A percentile compares a stretch with the other conserved stretches of the same genome.
Conservation (phyloP, 2,888 invertebrate species). For the Eupelmus urozonus region DNA sequence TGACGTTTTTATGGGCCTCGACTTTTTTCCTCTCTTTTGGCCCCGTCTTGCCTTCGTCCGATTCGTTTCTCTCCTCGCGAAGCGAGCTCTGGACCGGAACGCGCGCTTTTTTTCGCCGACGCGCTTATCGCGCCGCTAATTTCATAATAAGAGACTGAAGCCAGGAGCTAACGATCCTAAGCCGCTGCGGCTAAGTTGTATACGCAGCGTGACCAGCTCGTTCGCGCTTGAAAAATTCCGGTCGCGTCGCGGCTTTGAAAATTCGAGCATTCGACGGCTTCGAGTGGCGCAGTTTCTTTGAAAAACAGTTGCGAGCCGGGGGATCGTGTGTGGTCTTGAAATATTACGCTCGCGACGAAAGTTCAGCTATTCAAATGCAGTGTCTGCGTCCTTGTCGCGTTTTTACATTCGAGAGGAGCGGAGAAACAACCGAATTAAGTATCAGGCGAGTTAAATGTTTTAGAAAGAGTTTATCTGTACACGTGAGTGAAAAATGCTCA, state of each 20-base stretch:
- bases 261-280: too few species aligned
- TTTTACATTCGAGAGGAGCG: too few species aligned
- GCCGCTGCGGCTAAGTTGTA: background rate
- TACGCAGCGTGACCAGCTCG: background rate
- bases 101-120: conserved; percentile 62
- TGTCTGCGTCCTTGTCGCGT: too few species aligned
- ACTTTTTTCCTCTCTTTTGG: conserved; percentile 33
- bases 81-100: conserved; percentile 15
- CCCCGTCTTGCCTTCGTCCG: background rate
- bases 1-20: conserved; percentile 77
- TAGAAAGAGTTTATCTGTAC: too few species aligned
- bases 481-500: too few species aligned
- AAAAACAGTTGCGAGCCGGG: too few species aligned
- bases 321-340: too few species aligned
- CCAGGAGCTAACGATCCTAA: conserved; percentile 68
- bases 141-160: conserved; percentile 71
- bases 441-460: too few species aligned
- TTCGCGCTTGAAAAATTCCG: background rate
- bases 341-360: too few species aligned
- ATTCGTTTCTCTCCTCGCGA: background rate
- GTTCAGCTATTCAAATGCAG: too few species aligned
- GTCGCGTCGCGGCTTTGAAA: background rate
- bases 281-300: too few species aligned
- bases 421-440: too few species aligned
- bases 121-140: conserved; percentile 76